Evolutionary conservation across 2,797 vertebrate genomes (phyloP), one percentile per base, ranked within the genome.

Genomic region (Lutjanus campechanus): DNA sequence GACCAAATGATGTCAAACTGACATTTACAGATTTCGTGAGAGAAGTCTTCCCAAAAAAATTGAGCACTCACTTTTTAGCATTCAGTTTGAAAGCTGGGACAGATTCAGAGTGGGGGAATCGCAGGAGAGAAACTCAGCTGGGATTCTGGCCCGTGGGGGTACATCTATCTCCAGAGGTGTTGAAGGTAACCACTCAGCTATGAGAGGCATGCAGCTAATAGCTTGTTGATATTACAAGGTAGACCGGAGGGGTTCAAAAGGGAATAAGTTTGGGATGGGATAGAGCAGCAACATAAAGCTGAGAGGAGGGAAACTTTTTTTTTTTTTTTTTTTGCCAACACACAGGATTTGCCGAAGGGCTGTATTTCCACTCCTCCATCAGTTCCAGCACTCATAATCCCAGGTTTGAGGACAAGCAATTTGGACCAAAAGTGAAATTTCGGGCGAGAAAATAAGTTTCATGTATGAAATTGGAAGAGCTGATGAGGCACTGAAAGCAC

Each of bases 351-450:
- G 75, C 85, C 62, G 1, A 44, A 22, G 65, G 82, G 71, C 68
- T 73, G 40, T 76, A 76, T 73, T 76, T 75, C 56, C 47, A 0
- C 79, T 69, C 44, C 66, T 74, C 71, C 62, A 82, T 90, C 81
- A 84, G 81, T 85, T 86, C 78, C 77, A 74, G 85, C 25, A 44
- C 40, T 59, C 60, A 76, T 78, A 89, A 84, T 86, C 80, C 78
- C 70, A 1, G 76, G 76, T 85, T 65, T 81, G 47, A 76, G 55
- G 77, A 54, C 2, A 29, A 64, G 78, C 4, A 67, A 69, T 81
- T 85, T 82, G 77, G 49, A 66, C 65, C 65, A 65, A 84, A 67
- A 77, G 66, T 49, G 29, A 69, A 66, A 81, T 83, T 85, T 73
- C 17, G 51, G 40, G 51, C 68, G 25, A 65, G 44, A 69, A 85